Evolutionary conservation across 2,888 invertebrate genomes (phyloP).

Genomic region (Salticus scenicus): DNA sequence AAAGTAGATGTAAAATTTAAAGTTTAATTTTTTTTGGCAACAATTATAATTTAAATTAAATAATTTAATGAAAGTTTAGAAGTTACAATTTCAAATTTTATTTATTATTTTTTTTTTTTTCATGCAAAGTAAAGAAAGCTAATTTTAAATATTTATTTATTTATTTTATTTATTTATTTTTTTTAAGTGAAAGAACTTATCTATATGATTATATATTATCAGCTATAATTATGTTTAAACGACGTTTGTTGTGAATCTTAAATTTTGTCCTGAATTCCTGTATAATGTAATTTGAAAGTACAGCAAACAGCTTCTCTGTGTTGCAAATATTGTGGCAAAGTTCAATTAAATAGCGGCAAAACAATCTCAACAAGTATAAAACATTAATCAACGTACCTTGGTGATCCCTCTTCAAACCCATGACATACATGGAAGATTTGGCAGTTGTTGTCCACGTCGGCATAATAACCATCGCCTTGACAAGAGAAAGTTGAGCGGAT

Average conservation of each 20-base stretch:
- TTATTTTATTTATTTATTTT: no score
- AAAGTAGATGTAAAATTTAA: no score
- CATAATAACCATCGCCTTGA: conserved; percentile 68
- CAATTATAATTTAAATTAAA: no score
- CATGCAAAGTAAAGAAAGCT: no score
- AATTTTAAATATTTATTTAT: no score
- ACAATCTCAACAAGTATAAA: background rate
- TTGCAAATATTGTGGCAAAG: background rate
- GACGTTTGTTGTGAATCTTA: background rate
- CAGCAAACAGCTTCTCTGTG: background rate
- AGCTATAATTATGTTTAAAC: no score
- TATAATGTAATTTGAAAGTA: background rate
- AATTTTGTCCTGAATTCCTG: background rate
- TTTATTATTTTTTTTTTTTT: no score
- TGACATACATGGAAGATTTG: conserved; percentile 70
- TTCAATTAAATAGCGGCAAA: background rate
- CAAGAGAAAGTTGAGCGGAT: conserved; percentile 67
- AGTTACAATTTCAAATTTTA: no score
- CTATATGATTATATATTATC: no score
- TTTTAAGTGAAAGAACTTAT: no score
- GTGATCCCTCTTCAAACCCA: conserved; percentile 43
- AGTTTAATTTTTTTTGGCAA: no score
- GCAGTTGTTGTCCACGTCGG: conserved; percentile 71
- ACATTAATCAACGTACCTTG: conserved; percentile 8
- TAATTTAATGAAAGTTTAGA: no score